These are phyloP conservation scores for Phymastichus coffea DNA, from an alignment of 1,140 invertebrate species.

Conservation along the genomic window DNA sequence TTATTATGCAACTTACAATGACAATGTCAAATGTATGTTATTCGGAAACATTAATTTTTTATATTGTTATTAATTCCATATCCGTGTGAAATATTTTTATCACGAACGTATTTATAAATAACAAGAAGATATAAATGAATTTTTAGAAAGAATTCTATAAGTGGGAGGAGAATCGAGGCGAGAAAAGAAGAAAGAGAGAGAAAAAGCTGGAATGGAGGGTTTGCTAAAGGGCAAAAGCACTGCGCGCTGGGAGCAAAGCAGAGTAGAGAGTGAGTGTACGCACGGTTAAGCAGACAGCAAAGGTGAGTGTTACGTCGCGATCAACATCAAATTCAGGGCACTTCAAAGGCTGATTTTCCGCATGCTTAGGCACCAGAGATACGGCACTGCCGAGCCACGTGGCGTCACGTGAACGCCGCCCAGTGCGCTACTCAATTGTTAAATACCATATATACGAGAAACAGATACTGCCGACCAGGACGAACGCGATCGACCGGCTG, in stretches of 20 bases:
- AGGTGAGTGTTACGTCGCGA: constrained; percentile 41
- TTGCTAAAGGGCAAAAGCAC: too few relatives aligned
- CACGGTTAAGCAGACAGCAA: constrained; percentile 3
- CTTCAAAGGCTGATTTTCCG: constrained; percentile 46
- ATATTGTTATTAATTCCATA: too few relatives aligned
- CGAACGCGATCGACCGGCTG: constrained; percentile 3
- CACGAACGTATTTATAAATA: too few relatives aligned
- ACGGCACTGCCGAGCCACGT: constrained; percentile 27
- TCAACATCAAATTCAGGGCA: constrained; percentile 32
- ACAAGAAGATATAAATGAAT: too few relatives aligned
- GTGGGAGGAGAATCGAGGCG: not conserved
- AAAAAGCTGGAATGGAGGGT: too few relatives aligned
- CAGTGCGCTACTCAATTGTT: not conserved
- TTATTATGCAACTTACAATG: too few relatives aligned
- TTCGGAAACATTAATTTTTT: too few relatives aligned
- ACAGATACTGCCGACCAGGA: not conserved
- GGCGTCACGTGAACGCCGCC: constrained; percentile 27
- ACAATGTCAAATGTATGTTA: too few relatives aligned
- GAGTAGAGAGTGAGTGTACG: too few relatives aligned
- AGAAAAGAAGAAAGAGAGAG: too few relatives aligned
- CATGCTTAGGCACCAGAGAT: constrained; percentile 35
- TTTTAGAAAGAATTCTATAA: not conserved
- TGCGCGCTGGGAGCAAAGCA: too few relatives aligned
- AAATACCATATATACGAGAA: not conserved
- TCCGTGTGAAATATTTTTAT: too few relatives aligned